phyloP scores from a whole-genome alignment of 1,140 invertebrate genomes.

The Cryptotermes secundus region DNA sequence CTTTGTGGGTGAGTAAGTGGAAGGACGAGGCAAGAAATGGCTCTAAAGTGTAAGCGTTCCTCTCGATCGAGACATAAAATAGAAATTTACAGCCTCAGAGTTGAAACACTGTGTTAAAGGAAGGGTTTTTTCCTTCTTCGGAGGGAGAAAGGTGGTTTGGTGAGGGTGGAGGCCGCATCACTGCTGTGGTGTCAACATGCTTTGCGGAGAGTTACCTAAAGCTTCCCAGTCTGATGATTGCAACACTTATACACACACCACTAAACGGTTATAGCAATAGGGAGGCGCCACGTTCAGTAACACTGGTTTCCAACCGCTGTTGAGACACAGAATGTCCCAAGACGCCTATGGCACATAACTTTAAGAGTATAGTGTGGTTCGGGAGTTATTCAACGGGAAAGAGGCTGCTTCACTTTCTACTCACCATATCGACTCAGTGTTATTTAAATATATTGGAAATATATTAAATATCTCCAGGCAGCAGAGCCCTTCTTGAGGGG shows the following conservation, averaged over 20 bases:
- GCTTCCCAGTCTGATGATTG: no score
- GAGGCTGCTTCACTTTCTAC: no score
- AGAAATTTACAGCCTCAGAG: conserved; percentile 5
- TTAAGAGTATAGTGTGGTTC: not conserved
- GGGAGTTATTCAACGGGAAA: not conserved
- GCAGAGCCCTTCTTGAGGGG: no score
- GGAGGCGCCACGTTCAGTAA: not conserved
- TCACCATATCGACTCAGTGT: no score
- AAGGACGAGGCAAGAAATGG: not conserved
- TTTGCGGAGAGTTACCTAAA: not conserved
- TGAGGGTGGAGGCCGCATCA: not conserved
- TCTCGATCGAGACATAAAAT: conserved; percentile 12
- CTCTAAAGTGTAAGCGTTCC: conserved; percentile 11
- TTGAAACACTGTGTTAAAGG: conserved; percentile 14
- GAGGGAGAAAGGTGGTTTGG: not conserved
- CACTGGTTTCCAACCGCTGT: not conserved
- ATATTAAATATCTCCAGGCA: no score
- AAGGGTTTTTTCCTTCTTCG: not conserved
- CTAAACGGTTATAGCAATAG: not conserved
- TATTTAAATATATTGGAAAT: no score
- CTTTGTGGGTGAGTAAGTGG: not conserved
- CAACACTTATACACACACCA: not conserved
- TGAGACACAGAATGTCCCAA: not conserved
- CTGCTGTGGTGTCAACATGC: not conserved
- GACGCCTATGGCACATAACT: not conserved